Conservation (phyloP, 2,888 invertebrate genomes). For the Agrotis segetum region DNA sequence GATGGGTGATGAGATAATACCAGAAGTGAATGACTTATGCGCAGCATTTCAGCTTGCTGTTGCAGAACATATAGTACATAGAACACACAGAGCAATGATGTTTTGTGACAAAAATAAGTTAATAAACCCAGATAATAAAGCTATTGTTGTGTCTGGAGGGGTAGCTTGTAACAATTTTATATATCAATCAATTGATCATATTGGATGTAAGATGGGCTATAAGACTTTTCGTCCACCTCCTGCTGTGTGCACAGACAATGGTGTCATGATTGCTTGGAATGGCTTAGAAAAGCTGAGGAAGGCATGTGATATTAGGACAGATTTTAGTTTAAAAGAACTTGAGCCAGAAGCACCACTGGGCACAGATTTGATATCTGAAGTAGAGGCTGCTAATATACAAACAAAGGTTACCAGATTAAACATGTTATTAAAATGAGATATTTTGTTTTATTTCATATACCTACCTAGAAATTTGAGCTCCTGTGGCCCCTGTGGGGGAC, state of each 20-base stretch:
- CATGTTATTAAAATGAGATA: constrained; percentile 46
- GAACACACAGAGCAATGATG: constrained; percentile 96
- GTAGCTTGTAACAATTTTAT: constrained; percentile 98
- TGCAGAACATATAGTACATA: constrained; percentile 95
- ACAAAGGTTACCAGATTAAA: constrained; percentile 81
- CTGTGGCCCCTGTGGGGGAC: no score
- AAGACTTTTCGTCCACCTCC: constrained; percentile 94
- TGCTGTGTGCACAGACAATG: constrained; percentile 98
- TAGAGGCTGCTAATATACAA: constrained; percentile 89
- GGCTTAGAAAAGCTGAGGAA: constrained; percentile 94
- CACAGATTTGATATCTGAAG: constrained; percentile 90
- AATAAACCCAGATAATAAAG: constrained; percentile 88
- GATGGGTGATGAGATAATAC: constrained; percentile 93
- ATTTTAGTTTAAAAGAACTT: constrained; percentile 92
- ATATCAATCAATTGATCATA: constrained; percentile 92
- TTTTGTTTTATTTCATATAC: constrained; percentile 19
- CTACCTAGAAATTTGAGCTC: background rate
- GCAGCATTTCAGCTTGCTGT: constrained; percentile 95
- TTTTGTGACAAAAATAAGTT: constrained; percentile 92
- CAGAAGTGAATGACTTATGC: constrained; percentile 95
- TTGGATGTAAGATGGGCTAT: constrained; percentile 93
- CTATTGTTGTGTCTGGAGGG: constrained; percentile 97
- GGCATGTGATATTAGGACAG: constrained; percentile 80
- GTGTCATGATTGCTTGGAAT: constrained; percentile 99
- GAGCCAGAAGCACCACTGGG: constrained; percentile 92